Evolutionary conservation across 1,140 invertebrate species (phyloP), one percentile per base, ranked within the genome.

Genomic region (Helicoverpa armigera): DNA sequence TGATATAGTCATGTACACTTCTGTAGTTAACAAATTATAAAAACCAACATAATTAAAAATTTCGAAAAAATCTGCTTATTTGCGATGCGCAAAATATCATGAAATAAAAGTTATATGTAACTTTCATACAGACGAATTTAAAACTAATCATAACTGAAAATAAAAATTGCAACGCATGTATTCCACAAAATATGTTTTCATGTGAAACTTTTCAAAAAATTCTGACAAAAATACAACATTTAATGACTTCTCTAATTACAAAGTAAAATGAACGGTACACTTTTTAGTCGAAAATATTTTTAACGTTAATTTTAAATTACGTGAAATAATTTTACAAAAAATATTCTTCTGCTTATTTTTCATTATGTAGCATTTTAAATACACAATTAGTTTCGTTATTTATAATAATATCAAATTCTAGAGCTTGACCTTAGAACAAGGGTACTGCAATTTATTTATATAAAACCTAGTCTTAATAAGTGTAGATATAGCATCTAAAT

Each of bases 161-260:
- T 35, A 7, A 63, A n/a, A 63, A 63, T 31, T 31, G 14, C 29
- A 63, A 63, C 23, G 12, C 29, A 63, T 35, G 13, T n/a, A 35
- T 61, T 31, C 29, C 29, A 63, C 60, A 9, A 63, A 63, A 63
- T 63, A 31, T 63, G 29, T 63, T 35, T 31, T 63, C 29, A 35
- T 31, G 60, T 31, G 23, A 63, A 63, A 63, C 29, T 35, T 63
- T 63, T 35, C 23, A 63, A 63, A 63, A n/a, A 63, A 63, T 35
- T 43, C 11, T n/a, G 35, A 23, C 65, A 51, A 51, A 51, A 69
- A 69, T 11, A 50, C 16, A 50, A 69, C 48, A 50, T 70, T 43
- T 53, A 70, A 70, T 70, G 16, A 53, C 48, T 70, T 29, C 23
- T 29, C 67, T 53, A 70, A 51, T 67, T 48, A 67, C 63, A 69